Percentiles rank a stretch among this genome's conserved stretches.
phyloP scores from a whole-genome alignment of 2,797 vertebrate genomes.

The Nannoperca australis region DNA sequence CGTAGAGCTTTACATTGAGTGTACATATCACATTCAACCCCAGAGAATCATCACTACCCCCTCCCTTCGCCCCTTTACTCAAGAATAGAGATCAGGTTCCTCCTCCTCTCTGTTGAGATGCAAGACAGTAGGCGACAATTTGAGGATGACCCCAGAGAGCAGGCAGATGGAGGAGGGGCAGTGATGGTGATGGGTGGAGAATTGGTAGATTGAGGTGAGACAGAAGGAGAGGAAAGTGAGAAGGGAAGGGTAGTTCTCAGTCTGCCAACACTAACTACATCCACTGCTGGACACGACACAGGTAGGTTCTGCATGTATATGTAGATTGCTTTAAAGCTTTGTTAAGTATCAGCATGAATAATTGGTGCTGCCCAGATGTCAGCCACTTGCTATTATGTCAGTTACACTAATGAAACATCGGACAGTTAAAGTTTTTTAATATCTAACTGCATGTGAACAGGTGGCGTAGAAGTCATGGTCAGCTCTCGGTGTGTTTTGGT shows the following conservation, averaged over 20 bases:
- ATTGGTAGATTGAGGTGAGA: neutral
- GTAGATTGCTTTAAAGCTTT: neutral
- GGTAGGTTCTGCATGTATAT: slow-evolving; percentile 34
- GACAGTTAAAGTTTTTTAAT: neutral
- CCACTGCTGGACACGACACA: slow-evolving; percentile 8
- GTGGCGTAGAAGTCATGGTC: neutral
- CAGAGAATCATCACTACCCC: slow-evolving; percentile 13
- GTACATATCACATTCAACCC: slow-evolving; percentile 27
- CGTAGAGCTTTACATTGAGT: neutral
- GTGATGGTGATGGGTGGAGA: neutral
- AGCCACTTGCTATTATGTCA: slow-evolving; percentile 31
- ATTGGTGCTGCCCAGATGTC: slow-evolving; percentile 43
- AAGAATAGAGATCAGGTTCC: slow-evolving; percentile 58
- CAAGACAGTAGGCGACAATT: slow-evolving; percentile 30
- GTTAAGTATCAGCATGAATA: slow-evolving; percentile 14
- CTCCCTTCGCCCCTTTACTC: neutral
- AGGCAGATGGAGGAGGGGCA: slow-evolving; percentile 6
- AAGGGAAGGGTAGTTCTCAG: neutral
- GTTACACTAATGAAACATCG: neutral
- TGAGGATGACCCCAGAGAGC: slow-evolving; percentile 59
- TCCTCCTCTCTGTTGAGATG: slow-evolving; percentile 21
- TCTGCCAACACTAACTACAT: neutral
- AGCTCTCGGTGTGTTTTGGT: neutral
- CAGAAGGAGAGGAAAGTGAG: slow-evolving; percentile 24
- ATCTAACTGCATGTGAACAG: neutral